phyloP scores from a whole-genome alignment of 1,140 invertebrate species.

The Zaprionus davidi region DNA sequence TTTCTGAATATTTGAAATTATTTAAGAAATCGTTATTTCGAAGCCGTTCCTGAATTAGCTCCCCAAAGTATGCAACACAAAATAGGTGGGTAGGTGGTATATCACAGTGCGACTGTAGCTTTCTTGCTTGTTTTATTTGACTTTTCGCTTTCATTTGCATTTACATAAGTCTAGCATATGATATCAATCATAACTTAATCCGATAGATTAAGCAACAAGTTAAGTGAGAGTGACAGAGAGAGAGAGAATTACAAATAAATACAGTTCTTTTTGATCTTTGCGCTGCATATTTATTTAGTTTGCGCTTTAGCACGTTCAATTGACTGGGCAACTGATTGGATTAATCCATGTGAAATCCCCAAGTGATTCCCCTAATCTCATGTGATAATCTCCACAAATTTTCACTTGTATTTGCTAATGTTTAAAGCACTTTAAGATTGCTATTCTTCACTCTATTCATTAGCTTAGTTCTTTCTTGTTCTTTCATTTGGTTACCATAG shows the following conservation, averaged over 20 bases:
- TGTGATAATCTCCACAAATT: neutral
- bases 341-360: too few species aligned
- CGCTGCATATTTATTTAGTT: neutral
- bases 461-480: neutral
- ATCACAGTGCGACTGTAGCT: too few species aligned
- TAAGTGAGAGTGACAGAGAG: neutral
- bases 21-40: too few species aligned
- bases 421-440: neutral
- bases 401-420: neutral
- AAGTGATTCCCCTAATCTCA: neutral
- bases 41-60: too few species aligned
- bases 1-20: too few species aligned
- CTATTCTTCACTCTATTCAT: neutral
- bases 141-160: conserved; percentile 1
- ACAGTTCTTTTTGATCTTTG: neutral
- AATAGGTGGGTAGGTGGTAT: too few species aligned
- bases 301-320: neutral
- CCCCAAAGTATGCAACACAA: too few species aligned
- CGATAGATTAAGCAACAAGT: neutral
- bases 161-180: neutral
- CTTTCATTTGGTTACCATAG: neutral
- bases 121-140: neutral
- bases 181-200: neutral
- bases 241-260: neutral
- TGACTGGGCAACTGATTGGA: too few species aligned